phyloP scores from a whole-genome alignment of 1,140 invertebrate genomes.

The Macrobrachium rosenbergii region DNA sequence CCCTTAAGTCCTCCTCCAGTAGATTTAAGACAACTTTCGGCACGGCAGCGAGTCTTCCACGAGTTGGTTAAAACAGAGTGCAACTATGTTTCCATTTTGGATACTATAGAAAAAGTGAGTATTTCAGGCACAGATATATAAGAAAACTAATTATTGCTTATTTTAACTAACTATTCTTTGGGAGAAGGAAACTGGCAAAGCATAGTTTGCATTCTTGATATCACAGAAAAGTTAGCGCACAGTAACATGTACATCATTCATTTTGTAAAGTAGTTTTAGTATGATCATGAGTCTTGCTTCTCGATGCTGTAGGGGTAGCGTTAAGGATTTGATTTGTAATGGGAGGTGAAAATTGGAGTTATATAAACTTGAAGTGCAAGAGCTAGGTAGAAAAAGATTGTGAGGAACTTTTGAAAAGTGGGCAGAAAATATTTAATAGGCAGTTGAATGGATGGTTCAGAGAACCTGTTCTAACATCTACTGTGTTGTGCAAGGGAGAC shows the following conservation, averaged over 20 bases:
- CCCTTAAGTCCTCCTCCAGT: slow-evolving; percentile 63
- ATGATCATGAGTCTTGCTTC: no score
- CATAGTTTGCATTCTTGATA: no score
- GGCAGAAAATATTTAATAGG: not conserved
- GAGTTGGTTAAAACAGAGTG: slow-evolving; percentile 96
- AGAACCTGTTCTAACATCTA: no score
- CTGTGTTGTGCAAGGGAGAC: no score
- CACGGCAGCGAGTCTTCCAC: slow-evolving; percentile 88
- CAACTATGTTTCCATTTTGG: slow-evolving; percentile 95
- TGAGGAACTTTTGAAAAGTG: not conserved
- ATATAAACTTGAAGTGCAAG: not conserved
- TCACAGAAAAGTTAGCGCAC: no score
- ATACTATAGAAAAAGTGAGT: slow-evolving; percentile 88
- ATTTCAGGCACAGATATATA: not conserved
- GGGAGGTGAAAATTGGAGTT: no score
- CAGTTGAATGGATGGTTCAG: not conserved
- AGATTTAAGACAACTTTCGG: slow-evolving; percentile 76
- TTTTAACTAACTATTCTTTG: not conserved
- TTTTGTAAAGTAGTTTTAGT: no score
- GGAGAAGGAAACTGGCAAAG: not conserved
- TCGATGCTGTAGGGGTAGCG: no score
- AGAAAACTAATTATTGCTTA: slow-evolving; percentile 31
- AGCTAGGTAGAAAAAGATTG: not conserved
- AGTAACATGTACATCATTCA: no score
- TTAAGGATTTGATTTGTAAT: no score